Evolutionary conservation across 2,113 vertebrate species (phyloP).

Genomic region (Elachura formosa): DNA sequence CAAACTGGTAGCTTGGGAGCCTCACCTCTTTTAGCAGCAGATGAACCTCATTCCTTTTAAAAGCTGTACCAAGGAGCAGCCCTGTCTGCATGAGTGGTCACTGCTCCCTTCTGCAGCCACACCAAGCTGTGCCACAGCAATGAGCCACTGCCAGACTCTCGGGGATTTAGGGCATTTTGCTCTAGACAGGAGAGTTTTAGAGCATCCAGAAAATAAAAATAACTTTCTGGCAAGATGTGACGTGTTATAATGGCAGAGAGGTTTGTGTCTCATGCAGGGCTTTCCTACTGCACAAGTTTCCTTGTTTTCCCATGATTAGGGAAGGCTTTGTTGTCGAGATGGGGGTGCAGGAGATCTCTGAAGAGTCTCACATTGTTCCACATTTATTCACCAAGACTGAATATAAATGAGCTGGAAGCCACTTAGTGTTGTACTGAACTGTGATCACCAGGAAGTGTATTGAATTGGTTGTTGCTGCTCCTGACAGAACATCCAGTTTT

Average conservation of each 20-base stretch:
- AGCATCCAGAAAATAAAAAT: constrained; percentile 17
- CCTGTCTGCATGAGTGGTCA: background rate
- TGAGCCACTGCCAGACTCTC: background rate
- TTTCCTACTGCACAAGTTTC: background rate
- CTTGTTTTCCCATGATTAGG: background rate
- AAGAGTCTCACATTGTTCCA: background rate
- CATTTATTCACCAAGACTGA: background rate
- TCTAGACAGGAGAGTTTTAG: background rate
- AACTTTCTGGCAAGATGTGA: background rate
- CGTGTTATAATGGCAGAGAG: background rate
- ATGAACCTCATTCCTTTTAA: background rate
- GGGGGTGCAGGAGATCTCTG: background rate
- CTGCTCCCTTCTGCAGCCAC: background rate
- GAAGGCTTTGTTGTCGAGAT: background rate
- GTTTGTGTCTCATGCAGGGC: background rate
- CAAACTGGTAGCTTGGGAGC: background rate
- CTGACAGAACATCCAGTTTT: background rate
- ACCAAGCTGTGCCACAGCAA: background rate
- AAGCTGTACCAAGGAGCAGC: background rate
- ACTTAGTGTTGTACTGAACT: background rate
- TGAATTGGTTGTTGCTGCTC: background rate
- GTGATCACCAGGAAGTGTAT: background rate
- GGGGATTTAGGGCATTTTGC: background rate
- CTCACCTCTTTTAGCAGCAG: background rate
- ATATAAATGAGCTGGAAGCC: background rate